Base-by-base conservation (phyloP, 2,888 invertebrate species). In the Microdon myrmicae region DNA sequence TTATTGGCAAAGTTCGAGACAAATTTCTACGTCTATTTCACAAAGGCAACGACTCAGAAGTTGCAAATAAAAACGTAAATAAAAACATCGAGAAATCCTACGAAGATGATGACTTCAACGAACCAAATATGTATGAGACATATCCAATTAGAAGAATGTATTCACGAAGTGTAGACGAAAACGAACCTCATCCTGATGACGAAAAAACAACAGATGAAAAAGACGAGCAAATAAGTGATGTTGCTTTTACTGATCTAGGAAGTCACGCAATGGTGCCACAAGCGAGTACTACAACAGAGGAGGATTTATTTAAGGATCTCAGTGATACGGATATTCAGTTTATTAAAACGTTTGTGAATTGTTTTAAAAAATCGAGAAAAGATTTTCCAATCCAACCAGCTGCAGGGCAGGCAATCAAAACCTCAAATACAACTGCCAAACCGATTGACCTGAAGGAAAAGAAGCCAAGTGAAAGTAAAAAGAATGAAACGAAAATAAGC, bases 21-120 rank as follows among this genome's bases (percentile, higher is more conserved):
- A 68, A 68, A 43, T 68, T 68, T 29, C 55, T 68, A 16, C 68
- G 60, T 43, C 56, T 68, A 58, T 69, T 69, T 55, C 55, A 45
- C n/a, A 44, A 44, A 19, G 28, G 8, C 9, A 13, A 37, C 12
- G 32, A 16, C 1, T 39, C 35, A 2, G 31, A 49, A 13, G 37
- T 4, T 9, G n/a, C n/a, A n/a, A 3, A 2, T n/a, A 38, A 26
- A n/a, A n/a, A 7, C 2, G 20, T n/a, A n/a, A n/a, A 1, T 8
- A 34, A 29, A n/a, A 19, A 2, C 16, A n/a, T n/a, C n/a, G 14
- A 37, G 7, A 12, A 17, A 1, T 3, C 8, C 1, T 13, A 45
- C 6, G n/a, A 7, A 12, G 6, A 20, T 9, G 14, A 31, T 8
- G 26, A 51, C 5, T 4, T 32, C 2, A 25, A 35, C 9, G 47